Evolutionary conservation across 2,797 vertebrate genomes (phyloP), one percentile per base, ranked within the genome.

Genomic region (Hypotaenidia philippensis): DNA sequence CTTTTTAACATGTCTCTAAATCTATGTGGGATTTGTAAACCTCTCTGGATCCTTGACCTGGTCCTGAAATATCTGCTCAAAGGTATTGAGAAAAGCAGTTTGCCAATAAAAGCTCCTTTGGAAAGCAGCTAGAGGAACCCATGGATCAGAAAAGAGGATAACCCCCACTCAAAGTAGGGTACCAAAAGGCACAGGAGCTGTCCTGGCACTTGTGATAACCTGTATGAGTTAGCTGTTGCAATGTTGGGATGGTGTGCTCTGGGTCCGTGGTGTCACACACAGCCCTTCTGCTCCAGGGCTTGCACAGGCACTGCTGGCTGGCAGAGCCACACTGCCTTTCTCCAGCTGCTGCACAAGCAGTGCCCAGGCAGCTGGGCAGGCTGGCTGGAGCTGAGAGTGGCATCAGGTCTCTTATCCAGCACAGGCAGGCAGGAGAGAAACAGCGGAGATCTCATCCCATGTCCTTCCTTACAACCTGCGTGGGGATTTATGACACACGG

Each of bases 201-300:
- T 57, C 41, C 23, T 69, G 87, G 19, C 1, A 1, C 38, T 45
- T 31, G 26, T 8, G 57, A 44, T 50, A 44, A 18, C 52, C 38
- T 21, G 5, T 4, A 0, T 3, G 47, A 25, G 10, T 16, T 47
- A 41, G 44, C 32, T 80, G 49, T 38, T 57, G 70, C 52, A 34
- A 4, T 0, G 9, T 3, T 15, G 50, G 76, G 40, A 17, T 0
- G 0, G 14, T 0, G 6, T 32, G 57, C 23, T 25, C 16, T 9
- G 61, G 65, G 40, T 17, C 87, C 22, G 5, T 32, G 75, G n/a
- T 29, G 41, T 85, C 70, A 20, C 64, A 71, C 29, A 17, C 20
- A 68, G 57, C 52, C 52, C 82, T 69, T 22, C 14, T 79, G 25
- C 21, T 60, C 34, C 36, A 36, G 27, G 55, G 29, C 29, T 84